These are phyloP conservation scores for Edolisoma coerulescens DNA, from an alignment of 2,113 vertebrate species.

Conservation along the genomic window DNA sequence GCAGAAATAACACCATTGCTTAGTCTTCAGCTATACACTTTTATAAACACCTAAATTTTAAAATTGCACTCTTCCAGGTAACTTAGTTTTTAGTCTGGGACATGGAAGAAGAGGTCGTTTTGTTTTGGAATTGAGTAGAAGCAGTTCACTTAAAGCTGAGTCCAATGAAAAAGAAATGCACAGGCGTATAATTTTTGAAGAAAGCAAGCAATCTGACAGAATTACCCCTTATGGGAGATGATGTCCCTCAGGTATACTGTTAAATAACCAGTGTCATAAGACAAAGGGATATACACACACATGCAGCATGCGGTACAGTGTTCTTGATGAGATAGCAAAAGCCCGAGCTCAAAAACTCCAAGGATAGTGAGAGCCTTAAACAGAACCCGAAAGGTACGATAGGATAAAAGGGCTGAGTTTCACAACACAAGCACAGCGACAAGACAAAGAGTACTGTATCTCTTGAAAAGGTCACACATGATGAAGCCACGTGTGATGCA, in stretches of 20 bases:
- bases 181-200: neutral
- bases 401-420: neutral
- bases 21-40: neutral
- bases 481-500: rapidly evolving
- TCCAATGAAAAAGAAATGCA: neutral
- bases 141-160: neutral
- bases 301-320: no score
- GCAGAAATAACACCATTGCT: neutral
- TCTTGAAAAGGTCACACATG: neutral
- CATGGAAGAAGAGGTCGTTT: neutral
- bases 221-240: neutral
- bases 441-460: neutral
- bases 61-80: neutral
- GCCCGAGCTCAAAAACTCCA: neutral
- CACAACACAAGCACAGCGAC: neutral
- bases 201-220: neutral
- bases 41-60: neutral
- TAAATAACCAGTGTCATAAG: neutral
- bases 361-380: neutral
- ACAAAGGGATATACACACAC: neutral
- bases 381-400: neutral
- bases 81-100: neutral
- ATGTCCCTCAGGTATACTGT: neutral
- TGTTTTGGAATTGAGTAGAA: neutral
- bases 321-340: neutral